These are phyloP conservation scores for Papilio protenor DNA, from an alignment of 2,888 invertebrate genomes.

Conservation along the genomic window DNA sequence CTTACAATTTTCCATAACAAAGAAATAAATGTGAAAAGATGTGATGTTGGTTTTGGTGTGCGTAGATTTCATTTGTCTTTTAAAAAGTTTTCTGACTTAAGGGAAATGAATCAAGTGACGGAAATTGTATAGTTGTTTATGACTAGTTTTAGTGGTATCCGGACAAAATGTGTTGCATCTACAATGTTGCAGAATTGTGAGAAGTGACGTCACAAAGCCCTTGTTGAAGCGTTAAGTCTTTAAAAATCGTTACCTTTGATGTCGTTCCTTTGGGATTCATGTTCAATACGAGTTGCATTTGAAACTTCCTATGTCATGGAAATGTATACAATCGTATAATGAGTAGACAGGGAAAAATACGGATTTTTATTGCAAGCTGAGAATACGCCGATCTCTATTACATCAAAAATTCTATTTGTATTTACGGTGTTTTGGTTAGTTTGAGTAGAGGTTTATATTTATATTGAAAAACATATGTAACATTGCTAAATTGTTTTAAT, in stretches of 20 bases:
- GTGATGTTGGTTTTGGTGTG: background rate
- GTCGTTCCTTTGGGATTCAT: constrained; percentile 6
- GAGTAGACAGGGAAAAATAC: background rate
- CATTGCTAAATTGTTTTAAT: background rate
- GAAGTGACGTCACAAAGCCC: background rate
- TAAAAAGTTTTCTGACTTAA: background rate
- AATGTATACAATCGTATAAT: background rate
- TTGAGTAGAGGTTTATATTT: background rate
- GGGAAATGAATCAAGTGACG: background rate
- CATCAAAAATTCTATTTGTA: background rate
- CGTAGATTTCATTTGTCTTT: background rate
- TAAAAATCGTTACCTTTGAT: constrained; percentile 5
- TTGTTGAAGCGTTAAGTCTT: constrained; percentile 10
- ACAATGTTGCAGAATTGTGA: background rate
- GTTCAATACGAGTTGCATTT: constrained; percentile 9
- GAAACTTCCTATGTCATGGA: background rate
- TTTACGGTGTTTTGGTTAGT: background rate
- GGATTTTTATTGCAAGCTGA: background rate
- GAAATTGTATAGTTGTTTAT: background rate
- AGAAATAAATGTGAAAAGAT: background rate
- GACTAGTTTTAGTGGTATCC: background rate
- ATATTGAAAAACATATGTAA: background rate
- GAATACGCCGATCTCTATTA: background rate
- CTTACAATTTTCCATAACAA: background rate
- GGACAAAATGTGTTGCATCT: constrained; percentile 1